Base-by-base conservation (phyloP, 2,113 vertebrate species). In the Gadus macrocephalus region DNA sequence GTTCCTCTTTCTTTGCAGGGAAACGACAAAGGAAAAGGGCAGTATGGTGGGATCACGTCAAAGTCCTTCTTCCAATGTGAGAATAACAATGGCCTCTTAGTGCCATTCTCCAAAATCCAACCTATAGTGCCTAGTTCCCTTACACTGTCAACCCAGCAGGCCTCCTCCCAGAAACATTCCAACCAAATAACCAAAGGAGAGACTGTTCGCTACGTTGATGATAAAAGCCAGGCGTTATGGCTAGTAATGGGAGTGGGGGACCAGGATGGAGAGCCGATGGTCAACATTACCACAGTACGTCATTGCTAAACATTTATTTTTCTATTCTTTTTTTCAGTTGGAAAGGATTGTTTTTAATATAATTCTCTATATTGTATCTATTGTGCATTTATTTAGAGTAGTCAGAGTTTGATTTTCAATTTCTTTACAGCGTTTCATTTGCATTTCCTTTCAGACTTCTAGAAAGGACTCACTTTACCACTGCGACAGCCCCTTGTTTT, bases 11-110 rank as follows among this genome's bases (percentile, higher is more conserved):
- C 5, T 72, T 68, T 69, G 0, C 80, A 96, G 94, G 92, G 78
- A 0, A 59, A 86, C 11, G 91, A 94, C 56, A 86, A 69, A 53
- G 89, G 88, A 19, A 90, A 87, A 72, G 92, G 93, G 0, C 15
- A 11, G 0, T 85, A 3, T 0, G 68, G 92, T 0, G 93, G 94
- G 0, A 83, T 12, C 3, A 0, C 0, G 0, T 1, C 2, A 15
- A 59, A 5, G 0, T 20, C 14, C 0, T 70, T 61, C 62, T 95
- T 94, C 83, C 62, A 16, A 15, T 95, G 94, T 62, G 61, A 78
- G 0, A 79, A 72, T 67, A 68, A 93, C 15, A 90, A 90, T 0
- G 93, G 90, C 1, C 0, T 95, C 69, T 93, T 94, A 68, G 80
- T 83, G 59, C 89, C 94, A 0, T 93, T 94, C 67, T 86, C 74